Percentiles rank a stretch among this genome's conserved stretches.
Conservation (phyloP, 2,888 invertebrate genomes). For the Hipparchia semele region DNA sequence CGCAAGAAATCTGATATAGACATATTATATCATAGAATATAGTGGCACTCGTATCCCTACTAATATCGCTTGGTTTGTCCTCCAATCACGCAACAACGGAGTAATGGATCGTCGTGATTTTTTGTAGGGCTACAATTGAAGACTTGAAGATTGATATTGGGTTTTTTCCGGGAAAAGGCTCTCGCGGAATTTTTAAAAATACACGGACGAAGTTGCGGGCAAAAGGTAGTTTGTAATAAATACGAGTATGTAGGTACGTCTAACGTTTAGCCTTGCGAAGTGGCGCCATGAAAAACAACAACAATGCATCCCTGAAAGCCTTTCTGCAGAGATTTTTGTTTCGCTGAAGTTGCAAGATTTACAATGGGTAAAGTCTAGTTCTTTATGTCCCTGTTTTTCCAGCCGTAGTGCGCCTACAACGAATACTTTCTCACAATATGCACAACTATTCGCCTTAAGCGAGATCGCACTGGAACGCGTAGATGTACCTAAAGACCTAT, state of each 20-base stretch:
- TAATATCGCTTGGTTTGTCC: no score
- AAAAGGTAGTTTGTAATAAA: background rate
- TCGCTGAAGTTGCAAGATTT: slow-evolving; percentile 27
- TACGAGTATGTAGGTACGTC: background rate
- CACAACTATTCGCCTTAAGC: slow-evolving; percentile 15
- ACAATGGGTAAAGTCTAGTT: slow-evolving; percentile 34
- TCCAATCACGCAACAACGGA: no score
- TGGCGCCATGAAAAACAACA: slow-evolving; percentile 32
- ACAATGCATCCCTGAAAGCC: slow-evolving; percentile 34
- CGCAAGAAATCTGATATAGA: no score
- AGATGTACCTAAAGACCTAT: background rate
- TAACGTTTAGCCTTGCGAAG: slow-evolving; percentile 34
- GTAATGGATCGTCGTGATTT: no score
- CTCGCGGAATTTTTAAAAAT: no score
- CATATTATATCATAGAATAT: no score
- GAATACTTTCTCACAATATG: slow-evolving; percentile 16
- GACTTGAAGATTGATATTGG: no score
- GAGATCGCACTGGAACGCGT: background rate
- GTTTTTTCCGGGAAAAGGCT: no score
- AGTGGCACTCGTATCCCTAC: no score
- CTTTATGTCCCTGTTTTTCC: slow-evolving; percentile 29
- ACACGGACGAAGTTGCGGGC: background rate
- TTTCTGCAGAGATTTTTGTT: slow-evolving; percentile 33
- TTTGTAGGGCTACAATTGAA: no score
- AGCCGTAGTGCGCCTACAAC: slow-evolving; percentile 17